Evolutionary conservation across 2,888 invertebrate genomes (phyloP), one percentile per base, ranked within the genome.

Genomic region (Aphidius colemani): DNA sequence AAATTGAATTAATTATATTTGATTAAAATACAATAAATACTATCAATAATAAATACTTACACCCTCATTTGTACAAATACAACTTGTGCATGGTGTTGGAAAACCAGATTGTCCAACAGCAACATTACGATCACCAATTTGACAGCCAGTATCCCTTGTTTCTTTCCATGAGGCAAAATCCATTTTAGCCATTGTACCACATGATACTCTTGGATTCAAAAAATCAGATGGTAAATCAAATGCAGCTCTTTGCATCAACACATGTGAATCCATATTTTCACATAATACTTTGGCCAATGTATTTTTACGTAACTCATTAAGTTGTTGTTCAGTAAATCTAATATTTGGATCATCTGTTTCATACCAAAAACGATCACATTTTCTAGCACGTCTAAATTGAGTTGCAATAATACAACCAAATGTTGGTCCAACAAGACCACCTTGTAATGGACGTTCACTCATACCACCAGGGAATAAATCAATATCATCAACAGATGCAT

Each of bases 361-460:
- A 80, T 96, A 97, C 95, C 96, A 98, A 85, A 92, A 97, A 72
- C 98, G 86, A 84, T 98, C 98, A 76, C 98, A 98, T 77, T 94
- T 94, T 71, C 95, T 89, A 59, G 94, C 84, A 76, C 94, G 93
- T 61, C 93, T 85, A 84, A 97, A 97, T 84, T 98, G 98, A 59
- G 94, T 93, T 61, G 95, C 97, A 72, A 98, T 95, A 74, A 98
- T 92, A 78, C 95, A 92, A 10, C 95, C 96, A 77, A 98, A 92
- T 0, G 97, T 97, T 0, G 97, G 97, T 5, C 98, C 98, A 0
- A 98, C 93, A 0, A 95, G 84, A 7, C 95, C 96, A 7, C 97
- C 97, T 75, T 93, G 93, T 7, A 95, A 85, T 0, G 94, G 93
- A 56, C 92, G 85, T 80, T 94, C 93, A 72, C 95, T 93, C 90